Evolutionary conservation across 2,888 invertebrate species (phyloP), one percentile per base, ranked within the genome.

Genomic region (Diarsia mendica): DNA sequence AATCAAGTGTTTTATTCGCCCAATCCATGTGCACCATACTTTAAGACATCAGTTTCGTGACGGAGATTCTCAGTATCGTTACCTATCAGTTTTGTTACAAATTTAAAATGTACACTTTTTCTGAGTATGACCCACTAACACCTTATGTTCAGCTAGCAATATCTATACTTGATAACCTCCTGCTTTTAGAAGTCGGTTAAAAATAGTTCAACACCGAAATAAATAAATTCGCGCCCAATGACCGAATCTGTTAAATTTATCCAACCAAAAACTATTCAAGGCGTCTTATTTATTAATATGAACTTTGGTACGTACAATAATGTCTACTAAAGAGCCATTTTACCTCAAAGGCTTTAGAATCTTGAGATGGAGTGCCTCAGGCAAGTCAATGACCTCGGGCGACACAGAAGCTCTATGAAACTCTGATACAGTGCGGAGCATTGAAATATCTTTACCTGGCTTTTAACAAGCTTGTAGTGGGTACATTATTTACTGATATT

Each of bases 261-360:
- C 18, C 18, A 3, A 18, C 9, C 28, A 33, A 28, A 48, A 49
- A 66, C 48, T 1, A 18, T 6, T 0, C 23, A 23, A 28, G 23
- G 23, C 3, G 3, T 20, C 13, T 48, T 13, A 78, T 53, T 71
- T 55, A 77, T 70, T 44, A 78, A 49, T n/a, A 64, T 2, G n/a
- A 63, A 3, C 2, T 2, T 33, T 39, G 8, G 10, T 23, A 49
- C 11, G 15, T 11, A 23, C 13, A 64, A 46, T 61, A 60, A 39
- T 55, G 46, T 67, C 20, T 11, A 33, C 11, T 11, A 66, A 72
- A 83, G 60, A 53, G n/a, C 49, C n/a, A 23, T 6, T 51, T 49
- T 23, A 49, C 46, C 33, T 77, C 72, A 82, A 82, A 80, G 72
- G 55, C 80, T 83, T 68, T 58, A 72, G 65, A 77, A 51, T 66